These are phyloP conservation scores for Euura saliciscinereae DNA, from an alignment of 1,140 invertebrate genomes.

Conservation along the genomic window DNA sequence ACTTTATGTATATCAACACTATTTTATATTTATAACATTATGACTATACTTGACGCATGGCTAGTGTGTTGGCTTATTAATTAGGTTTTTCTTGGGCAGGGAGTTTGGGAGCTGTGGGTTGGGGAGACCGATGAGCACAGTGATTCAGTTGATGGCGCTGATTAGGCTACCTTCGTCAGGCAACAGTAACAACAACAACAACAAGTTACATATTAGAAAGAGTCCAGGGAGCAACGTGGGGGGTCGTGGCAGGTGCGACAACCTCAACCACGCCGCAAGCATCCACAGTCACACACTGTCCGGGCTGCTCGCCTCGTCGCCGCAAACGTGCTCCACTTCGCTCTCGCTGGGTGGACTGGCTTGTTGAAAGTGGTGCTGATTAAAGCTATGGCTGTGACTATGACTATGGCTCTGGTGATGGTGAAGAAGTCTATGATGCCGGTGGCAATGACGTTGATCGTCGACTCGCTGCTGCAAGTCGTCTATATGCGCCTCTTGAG, in stretches of 20 bases:
- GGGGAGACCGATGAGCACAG: conserved; percentile 18
- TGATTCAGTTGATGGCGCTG: conserved; percentile 24
- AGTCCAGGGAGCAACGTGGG: conserved; percentile 29
- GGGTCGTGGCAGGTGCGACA: conserved; percentile 22
- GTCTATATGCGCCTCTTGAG: conserved; percentile 43
- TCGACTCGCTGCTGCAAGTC: conserved; percentile 48
- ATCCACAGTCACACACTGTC: conserved; percentile 47
- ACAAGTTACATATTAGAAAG: conserved; percentile 32
- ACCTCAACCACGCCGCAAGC: conserved; percentile 24
- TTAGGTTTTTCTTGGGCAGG: not conserved
- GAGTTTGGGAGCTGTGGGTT: not conserved
- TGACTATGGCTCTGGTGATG: conserved; percentile 36
- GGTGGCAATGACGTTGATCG: conserved; percentile 48
- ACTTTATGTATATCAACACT: not conserved
- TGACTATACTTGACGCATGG: conserved; percentile 6
- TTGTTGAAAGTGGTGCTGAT: conserved; percentile 43
- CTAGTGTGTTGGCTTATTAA: conserved; percentile 10
- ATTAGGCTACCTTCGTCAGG: conserved; percentile 28
- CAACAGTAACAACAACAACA: conserved; percentile 36
- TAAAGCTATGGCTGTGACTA: conserved; percentile 39
- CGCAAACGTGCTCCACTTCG: conserved; percentile 40
- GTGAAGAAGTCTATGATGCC: conserved; percentile 49
- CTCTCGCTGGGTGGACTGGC: conserved; percentile 50
- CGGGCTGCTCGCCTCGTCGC: conserved; percentile 43
- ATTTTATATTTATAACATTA: conserved; percentile 13